These are phyloP conservation scores for Miopithecus talapoin DNA, from an alignment of 2,797 vertebrate genomes.

Conservation along the genomic window DNA sequence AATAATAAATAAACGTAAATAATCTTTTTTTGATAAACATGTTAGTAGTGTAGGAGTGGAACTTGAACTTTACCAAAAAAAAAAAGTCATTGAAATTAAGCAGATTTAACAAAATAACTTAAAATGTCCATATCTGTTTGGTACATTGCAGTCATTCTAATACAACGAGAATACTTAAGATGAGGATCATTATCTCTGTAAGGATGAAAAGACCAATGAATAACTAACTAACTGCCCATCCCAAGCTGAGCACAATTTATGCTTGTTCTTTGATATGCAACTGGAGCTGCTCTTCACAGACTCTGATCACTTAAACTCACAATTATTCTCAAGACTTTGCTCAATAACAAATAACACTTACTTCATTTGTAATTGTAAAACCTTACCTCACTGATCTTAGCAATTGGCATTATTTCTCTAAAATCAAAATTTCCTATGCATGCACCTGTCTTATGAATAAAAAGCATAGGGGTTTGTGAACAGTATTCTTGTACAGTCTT, in stretches of 20 bases:
- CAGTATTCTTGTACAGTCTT: background rate
- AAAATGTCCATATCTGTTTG: background rate
- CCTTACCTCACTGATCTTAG: background rate
- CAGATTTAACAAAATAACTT: background rate
- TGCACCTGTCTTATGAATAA: background rate
- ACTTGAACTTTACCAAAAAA: background rate
- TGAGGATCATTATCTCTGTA: background rate
- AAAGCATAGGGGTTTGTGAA: background rate
- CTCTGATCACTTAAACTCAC: background rate
- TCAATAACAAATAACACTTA: background rate
- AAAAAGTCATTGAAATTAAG: background rate
- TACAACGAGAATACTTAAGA: background rate
- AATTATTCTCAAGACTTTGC: background rate
- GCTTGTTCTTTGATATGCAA: background rate
- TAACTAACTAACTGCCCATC: background rate
- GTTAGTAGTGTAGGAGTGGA: background rate
- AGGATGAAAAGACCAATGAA: background rate
- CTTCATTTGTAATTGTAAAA: background rate
- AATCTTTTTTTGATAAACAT: background rate
- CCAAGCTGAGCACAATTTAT: background rate
- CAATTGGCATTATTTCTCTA: constrained; percentile 15
- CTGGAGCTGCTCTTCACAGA: background rate
- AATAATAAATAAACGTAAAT: background rate
- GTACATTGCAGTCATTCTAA: background rate
- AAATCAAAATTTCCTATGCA: background rate